These are phyloP conservation scores for Choloepus didactylus DNA, from an alignment of 2,797 vertebrate species.

Conservation along the genomic window DNA sequence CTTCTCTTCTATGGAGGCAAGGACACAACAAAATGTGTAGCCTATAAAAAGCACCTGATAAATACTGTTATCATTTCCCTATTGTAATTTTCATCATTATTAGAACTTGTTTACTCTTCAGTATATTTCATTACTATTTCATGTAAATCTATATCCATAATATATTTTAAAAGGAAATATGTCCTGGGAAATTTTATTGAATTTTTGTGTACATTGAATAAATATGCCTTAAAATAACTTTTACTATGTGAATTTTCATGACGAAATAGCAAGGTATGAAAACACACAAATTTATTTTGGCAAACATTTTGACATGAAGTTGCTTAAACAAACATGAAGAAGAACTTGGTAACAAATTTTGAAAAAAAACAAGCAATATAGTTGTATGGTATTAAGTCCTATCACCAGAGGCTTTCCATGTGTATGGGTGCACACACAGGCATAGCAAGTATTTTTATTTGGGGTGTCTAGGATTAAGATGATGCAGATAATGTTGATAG, in stretches of 20 bases:
- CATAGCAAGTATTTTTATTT: background rate
- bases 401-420: background rate
- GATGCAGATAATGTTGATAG: background rate
- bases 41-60: background rate
- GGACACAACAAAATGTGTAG: background rate
- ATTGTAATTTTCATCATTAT: background rate
- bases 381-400: fast-evolving
- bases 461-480: too few species aligned
- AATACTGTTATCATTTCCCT: background rate
- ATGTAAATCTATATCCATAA: background rate
- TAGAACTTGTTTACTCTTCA: background rate
- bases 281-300: too few species aligned
- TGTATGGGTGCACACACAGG: too few species aligned
- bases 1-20: background rate
- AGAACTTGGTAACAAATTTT: too few species aligned
- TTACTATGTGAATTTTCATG: too few species aligned
- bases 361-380: too few species aligned
- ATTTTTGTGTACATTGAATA: too few species aligned
- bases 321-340: too few species aligned
- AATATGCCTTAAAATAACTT: too few species aligned
- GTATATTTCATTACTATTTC: background rate
- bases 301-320: too few species aligned
- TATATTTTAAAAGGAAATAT: background rate
- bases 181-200: too few species aligned
- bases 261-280: too few species aligned